A percentile compares a stretch with the other conserved stretches of the same genome.
phyloP scores from a whole-genome alignment of 2,113 vertebrate species.

The Prunella himalayana region DNA sequence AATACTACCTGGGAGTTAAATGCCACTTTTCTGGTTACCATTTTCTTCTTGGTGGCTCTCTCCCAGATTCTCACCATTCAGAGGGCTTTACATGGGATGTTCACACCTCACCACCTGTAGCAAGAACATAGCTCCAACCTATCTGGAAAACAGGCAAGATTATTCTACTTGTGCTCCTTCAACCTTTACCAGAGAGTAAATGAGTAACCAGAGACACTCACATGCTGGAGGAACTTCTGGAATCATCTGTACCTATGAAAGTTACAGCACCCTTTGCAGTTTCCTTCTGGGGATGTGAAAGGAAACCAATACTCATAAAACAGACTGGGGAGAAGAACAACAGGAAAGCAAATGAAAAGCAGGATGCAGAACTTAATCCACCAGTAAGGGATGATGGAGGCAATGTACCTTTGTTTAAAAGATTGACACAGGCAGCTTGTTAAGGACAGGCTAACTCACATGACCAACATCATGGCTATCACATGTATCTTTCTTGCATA shows the following conservation, averaged over 20 bases:
- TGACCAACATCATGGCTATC: neutral
- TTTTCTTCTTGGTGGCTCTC: neutral
- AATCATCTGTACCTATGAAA: neutral
- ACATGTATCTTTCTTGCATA: accelerated
- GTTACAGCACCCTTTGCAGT: neutral
- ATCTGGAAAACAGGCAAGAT: neutral
- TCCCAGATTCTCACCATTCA: neutral
- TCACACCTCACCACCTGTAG: neutral
- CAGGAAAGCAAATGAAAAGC: neutral
- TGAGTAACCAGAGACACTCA: neutral
- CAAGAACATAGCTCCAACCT: neutral
- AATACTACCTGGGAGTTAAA: neutral
- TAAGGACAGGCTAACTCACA: neutral
- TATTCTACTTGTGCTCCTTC: neutral
- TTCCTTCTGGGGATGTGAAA: neutral
- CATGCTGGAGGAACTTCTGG: neutral
- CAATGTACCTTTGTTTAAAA: neutral
- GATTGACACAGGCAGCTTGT: neutral
- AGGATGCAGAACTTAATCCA: neutral
- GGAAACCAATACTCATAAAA: neutral
- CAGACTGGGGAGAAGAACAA: neutral
- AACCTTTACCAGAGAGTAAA: neutral
- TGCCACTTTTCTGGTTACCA: neutral
- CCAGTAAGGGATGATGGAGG: neutral
- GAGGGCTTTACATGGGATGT: neutral